Conservation (phyloP, 2,113 vertebrate genomes). For the Malurus cyaneus region DNA sequence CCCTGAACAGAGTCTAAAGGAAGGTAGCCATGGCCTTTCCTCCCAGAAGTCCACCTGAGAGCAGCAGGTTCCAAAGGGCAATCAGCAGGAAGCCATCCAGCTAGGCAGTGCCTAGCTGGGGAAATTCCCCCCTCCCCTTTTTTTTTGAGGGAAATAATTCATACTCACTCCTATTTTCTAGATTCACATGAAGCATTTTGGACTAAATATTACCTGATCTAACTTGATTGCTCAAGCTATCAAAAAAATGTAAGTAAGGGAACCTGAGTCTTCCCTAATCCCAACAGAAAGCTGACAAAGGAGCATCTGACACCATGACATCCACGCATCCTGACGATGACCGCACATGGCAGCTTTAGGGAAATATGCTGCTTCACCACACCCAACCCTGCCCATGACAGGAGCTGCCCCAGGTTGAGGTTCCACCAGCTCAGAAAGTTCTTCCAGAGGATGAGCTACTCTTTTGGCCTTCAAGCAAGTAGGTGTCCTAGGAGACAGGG, state of each 20-base stretch:
- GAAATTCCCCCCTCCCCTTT: background rate
- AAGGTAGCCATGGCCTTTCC: background rate
- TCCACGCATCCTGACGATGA: rapidly evolving
- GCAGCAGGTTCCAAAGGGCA: background rate
- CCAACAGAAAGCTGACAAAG: background rate
- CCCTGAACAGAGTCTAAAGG: background rate
- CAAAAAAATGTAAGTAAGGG: background rate
- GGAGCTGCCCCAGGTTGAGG: background rate
- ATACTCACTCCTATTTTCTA: background rate
- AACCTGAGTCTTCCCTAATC: background rate
- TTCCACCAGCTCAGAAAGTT: background rate
- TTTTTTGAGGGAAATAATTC: background rate
- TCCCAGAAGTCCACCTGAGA: background rate
- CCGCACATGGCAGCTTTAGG: background rate
- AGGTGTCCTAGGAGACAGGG: background rate
- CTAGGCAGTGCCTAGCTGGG: background rate
- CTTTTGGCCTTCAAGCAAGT: background rate
- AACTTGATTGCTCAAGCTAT: background rate
- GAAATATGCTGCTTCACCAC: background rate
- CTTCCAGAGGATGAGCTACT: background rate
- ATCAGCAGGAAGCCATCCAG: background rate
- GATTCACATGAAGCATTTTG: background rate
- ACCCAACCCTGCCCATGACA: background rate
- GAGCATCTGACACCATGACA: background rate
- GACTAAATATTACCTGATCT: background rate